Evolutionary conservation across 2,797 vertebrate genomes (phyloP).

Genomic region (Intellagama lesueurii): DNA sequence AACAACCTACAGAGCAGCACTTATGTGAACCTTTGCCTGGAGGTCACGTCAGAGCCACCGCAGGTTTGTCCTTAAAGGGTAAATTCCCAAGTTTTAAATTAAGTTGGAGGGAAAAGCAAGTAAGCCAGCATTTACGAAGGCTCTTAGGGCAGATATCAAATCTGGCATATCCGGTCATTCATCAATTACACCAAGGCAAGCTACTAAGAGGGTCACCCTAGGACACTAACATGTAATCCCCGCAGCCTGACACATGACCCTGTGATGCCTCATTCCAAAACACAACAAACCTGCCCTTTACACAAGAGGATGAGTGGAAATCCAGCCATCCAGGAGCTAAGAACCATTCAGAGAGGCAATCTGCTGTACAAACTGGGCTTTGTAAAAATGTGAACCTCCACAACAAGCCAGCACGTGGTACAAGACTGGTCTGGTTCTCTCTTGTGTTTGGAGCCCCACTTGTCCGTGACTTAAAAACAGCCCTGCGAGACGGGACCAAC

Average conservation of each 20-base stretch:
- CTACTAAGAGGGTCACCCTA: slow-evolving; percentile 66
- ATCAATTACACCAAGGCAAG: slow-evolving; percentile 60
- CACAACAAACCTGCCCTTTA: neutral
- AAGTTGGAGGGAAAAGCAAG: slow-evolving; percentile 45
- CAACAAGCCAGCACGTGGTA: neutral
- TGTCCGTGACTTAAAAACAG: no score
- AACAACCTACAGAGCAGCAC: neutral
- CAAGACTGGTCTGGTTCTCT: neutral
- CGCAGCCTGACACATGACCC: slow-evolving; percentile 68
- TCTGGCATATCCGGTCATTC: slow-evolving; percentile 65
- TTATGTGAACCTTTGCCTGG: neutral
- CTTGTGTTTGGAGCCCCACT: neutral
- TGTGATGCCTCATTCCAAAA: slow-evolving; percentile 54
- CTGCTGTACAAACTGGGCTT: neutral
- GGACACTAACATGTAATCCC: slow-evolving; percentile 65
- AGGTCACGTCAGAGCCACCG: neutral
- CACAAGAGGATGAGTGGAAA: slow-evolving; percentile 21
- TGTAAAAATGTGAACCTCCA: neutral
- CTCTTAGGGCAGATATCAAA: slow-evolving; percentile 62
- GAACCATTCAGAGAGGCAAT: neutral
- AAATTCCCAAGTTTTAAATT: slow-evolving; percentile 43
- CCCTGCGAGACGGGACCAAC: neutral
- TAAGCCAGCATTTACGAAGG: slow-evolving; percentile 48
- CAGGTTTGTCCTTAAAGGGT: slow-evolving; percentile 14
- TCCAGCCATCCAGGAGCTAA: neutral